A percentile compares a stretch with the other conserved stretches of the same genome.
These are phyloP conservation scores for Hydroisotoma schaefferi DNA, from an alignment of 2,888 invertebrate species.

Conservation along the genomic window DNA sequence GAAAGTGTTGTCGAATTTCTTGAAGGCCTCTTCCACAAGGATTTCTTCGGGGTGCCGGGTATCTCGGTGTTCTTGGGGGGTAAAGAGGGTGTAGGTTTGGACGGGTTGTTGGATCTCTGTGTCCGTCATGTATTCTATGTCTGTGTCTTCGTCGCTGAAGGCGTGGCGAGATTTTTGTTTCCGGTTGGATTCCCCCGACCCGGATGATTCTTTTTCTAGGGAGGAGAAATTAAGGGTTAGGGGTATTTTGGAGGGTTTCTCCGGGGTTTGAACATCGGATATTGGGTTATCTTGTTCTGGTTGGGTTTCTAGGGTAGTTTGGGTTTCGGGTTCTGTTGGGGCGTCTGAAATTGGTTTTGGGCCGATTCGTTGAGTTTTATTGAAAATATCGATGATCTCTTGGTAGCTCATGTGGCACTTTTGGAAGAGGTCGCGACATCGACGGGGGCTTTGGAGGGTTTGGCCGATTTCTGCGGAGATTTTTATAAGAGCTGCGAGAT, in stretches of 20 bases:
- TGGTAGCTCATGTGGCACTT: conserved; percentile 29
- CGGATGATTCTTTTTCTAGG: not conserved
- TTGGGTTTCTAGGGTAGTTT: not conserved
- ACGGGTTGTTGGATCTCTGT: conserved; percentile 33
- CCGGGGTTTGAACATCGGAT: not conserved
- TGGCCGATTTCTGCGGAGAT: conserved; percentile 36
- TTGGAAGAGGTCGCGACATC: conserved; percentile 32
- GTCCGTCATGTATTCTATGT: conserved; percentile 30
- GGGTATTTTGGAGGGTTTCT: not conserved
- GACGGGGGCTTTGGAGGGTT: conserved; percentile 24
- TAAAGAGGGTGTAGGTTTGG: conserved; percentile 28
- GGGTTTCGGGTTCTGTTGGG: not conserved
- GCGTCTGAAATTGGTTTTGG: conserved; percentile 3
- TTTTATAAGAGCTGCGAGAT: conserved; percentile 34
- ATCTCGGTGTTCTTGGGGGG: conserved; percentile 23
- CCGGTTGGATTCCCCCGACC: conserved; percentile 14
- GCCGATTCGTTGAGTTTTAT: conserved; percentile 21
- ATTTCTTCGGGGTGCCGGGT: conserved; percentile 18
- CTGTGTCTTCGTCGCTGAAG: conserved; percentile 30
- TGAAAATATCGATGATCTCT: conserved; percentile 31
- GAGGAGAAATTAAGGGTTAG: too few species aligned
- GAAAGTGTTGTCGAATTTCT: conserved; percentile 33
- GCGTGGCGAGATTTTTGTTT: conserved; percentile 24
- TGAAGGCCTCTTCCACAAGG: conserved; percentile 24
- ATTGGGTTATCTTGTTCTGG: not conserved